These are phyloP conservation scores for Pitangus sulphuratus DNA, from an alignment of 2,797 vertebrate genomes.

Conservation along the genomic window DNA sequence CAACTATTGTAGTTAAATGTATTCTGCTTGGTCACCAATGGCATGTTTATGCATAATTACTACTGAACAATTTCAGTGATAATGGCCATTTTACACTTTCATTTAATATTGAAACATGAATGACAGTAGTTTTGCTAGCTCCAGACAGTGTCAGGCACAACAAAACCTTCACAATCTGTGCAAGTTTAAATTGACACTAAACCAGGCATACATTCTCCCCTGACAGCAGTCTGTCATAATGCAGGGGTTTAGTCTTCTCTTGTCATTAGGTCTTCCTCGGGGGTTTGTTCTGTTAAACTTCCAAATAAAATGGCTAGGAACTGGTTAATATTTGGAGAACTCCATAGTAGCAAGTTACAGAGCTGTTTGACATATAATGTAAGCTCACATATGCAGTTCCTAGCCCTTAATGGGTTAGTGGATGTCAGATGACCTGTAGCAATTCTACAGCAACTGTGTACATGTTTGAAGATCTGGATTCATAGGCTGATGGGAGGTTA, in stretches of 20 bases:
- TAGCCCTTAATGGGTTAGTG: rapidly evolving
- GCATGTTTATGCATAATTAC: neutral
- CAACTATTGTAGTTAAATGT: neutral
- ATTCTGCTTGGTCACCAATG: neutral
- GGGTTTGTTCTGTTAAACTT: neutral
- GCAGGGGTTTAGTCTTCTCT: neutral
- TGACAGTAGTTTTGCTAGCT: neutral
- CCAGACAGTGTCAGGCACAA: neutral
- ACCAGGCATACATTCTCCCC: neutral
- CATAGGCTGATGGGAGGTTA: neutral
- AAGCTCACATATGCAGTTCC: neutral
- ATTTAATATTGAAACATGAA: neutral
- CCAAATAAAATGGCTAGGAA: neutral
- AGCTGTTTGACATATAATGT: neutral
- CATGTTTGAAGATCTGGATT: neutral
- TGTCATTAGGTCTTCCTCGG: neutral
- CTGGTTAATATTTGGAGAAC: neutral
- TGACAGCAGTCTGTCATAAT: neutral
- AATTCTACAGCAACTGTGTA: neutral
- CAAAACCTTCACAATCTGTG: neutral
- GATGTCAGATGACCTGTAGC: neutral
- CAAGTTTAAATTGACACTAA: neutral
- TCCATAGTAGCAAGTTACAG: neutral
- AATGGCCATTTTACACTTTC: neutral
- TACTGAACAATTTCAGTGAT: neutral